Conservation (phyloP, 1,140 invertebrate species). For the Pachyrhynchus sulphureomaculatus region DNA sequence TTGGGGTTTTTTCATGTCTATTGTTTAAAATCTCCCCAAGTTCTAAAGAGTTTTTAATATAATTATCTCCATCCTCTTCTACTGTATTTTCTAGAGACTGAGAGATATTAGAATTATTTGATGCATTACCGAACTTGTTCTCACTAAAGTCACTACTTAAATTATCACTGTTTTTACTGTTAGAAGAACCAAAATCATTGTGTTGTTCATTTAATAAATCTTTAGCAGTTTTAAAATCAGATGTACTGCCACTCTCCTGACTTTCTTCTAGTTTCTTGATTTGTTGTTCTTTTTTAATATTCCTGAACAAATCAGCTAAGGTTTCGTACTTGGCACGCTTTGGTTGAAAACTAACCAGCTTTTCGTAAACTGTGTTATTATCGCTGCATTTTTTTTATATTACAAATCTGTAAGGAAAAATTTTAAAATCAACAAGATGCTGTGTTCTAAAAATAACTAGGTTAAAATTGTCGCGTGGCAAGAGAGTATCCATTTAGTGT, state of each 20-base stretch:
- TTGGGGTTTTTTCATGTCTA: neutral
- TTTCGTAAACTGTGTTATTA: slow-evolving; percentile 42
- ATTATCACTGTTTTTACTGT: neutral
- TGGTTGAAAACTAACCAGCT: slow-evolving; percentile 47
- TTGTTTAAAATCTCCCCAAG: too few species aligned
- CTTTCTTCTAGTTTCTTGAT: slow-evolving; percentile 2
- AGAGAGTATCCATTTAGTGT: slow-evolving; percentile 6
- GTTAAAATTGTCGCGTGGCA: slow-evolving; percentile 25
- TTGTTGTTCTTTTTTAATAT: slow-evolving; percentile 44
- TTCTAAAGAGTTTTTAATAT: too few species aligned
- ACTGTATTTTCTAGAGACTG: too few species aligned
- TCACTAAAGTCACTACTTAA: neutral
- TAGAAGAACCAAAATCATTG: neutral
- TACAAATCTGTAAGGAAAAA: slow-evolving; percentile 49
- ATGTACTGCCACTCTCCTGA: neutral
- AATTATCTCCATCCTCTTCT: too few species aligned
- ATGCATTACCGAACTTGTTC: too few species aligned
- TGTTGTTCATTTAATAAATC: slow-evolving; percentile 23
- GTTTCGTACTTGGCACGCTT: slow-evolving; percentile 52
- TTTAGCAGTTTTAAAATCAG: slow-evolving; percentile 35
- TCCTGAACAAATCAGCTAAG: slow-evolving; percentile 51
- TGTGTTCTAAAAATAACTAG: slow-evolving; percentile 41
- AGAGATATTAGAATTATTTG: too few species aligned
- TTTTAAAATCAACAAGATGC: slow-evolving; percentile 37
- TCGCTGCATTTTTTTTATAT: slow-evolving; percentile 50